These are phyloP conservation scores for Colletes collaris DNA, from an alignment of 2,888 invertebrate species.

Conservation along the genomic window DNA sequence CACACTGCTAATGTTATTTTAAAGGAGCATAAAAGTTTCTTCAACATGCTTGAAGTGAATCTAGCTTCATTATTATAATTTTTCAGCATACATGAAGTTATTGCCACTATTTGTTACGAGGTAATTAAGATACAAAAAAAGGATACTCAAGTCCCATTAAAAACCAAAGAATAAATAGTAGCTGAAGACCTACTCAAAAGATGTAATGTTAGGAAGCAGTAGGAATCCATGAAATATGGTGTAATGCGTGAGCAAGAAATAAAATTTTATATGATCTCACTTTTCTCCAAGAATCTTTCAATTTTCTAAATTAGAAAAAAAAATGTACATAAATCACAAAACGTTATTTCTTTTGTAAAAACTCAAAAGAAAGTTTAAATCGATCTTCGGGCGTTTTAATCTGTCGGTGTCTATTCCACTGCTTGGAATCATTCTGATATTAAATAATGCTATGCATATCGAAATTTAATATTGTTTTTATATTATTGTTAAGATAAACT, in stretches of 20 bases:
- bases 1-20: slow-evolving; percentile 28
- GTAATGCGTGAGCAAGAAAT: slow-evolving; percentile 50
- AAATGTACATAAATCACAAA: slow-evolving; percentile 43
- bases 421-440: slow-evolving; percentile 32
- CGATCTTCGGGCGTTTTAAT: slow-evolving; percentile 30
- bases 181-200: slow-evolving; percentile 52
- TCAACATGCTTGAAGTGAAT: slow-evolving; percentile 3
- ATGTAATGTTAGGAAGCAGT: slow-evolving; percentile 38
- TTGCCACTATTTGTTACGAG: slow-evolving; percentile 38
- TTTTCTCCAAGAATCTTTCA: slow-evolving; percentile 67
- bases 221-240: slow-evolving; percentile 38
- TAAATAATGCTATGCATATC: slow-evolving; percentile 40
- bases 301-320: slow-evolving; percentile 45
- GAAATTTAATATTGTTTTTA: slow-evolving; percentile 39
- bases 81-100: slow-evolving; percentile 30
- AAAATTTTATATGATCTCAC: slow-evolving; percentile 62
- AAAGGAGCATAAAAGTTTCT: slow-evolving; percentile 3
- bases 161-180: slow-evolving; percentile 74
- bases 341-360: slow-evolving; percentile 42
- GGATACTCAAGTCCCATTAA: slow-evolving; percentile 44
- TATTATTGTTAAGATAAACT: slow-evolving; percentile 29
- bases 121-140: slow-evolving; percentile 36
- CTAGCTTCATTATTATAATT: slow-evolving; percentile 30
- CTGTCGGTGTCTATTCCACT: slow-evolving; percentile 25
- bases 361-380: slow-evolving; percentile 19